These are phyloP conservation scores for Villa cingulata DNA, from an alignment of 2,888 invertebrate genomes.

Conservation along the genomic window DNA sequence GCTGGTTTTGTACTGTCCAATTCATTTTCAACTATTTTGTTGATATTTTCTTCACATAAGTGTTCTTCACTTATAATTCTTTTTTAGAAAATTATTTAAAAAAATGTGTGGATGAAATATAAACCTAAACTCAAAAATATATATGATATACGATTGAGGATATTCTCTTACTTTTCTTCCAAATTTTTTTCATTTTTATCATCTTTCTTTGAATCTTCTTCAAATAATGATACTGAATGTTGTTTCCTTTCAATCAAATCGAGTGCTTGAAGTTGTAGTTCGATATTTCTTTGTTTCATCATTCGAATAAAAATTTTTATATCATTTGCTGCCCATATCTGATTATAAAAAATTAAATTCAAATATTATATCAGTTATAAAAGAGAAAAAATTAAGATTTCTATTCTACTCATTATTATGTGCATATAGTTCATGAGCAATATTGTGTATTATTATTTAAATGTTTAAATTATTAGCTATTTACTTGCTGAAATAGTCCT, in stretches of 20 bases:
- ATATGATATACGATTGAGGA: no score
- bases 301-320: constrained; percentile 77
- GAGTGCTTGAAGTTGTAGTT: constrained; percentile 76
- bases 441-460: background rate
- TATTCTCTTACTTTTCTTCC: background rate
- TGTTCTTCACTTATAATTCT: no score
- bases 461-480: background rate
- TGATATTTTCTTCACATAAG: no score
- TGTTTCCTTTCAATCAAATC: constrained; percentile 71
- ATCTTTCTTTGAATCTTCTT: background rate
- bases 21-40: constrained; percentile 25
- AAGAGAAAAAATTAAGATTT: background rate
- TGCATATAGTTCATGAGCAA: background rate
- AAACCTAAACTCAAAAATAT: no score
- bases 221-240: constrained; percentile 37
- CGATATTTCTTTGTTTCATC: constrained; percentile 88
- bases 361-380: background rate
- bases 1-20: constrained; percentile 23
- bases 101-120: no score
- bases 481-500: constrained; percentile 43
- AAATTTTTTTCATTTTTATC: background rate
- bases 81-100: no score
- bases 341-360: constrained; percentile 39
- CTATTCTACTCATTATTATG: no score
- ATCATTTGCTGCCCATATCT: constrained; percentile 87